phyloP scores from a whole-genome alignment of 2,113 vertebrate genomes.

The Circaetus gallicus region DNA sequence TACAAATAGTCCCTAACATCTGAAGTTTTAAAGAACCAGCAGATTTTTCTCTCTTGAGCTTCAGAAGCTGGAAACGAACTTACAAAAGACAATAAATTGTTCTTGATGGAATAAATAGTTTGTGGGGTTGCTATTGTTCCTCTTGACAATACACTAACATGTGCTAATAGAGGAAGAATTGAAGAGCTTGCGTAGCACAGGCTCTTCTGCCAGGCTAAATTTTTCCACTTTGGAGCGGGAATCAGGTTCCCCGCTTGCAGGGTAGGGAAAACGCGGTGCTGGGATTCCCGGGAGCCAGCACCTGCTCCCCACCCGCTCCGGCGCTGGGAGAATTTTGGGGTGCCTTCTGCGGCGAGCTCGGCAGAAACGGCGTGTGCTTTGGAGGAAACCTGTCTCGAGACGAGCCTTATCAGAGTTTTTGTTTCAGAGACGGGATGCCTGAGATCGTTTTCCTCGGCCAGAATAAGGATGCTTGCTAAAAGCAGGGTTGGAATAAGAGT shows the following conservation, averaged over 20 bases:
- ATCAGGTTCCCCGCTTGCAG: constrained; percentile 5
- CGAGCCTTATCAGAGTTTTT: neutral
- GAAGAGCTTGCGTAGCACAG: constrained; percentile 49
- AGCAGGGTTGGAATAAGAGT: neutral
- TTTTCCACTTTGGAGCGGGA: constrained; percentile 40
- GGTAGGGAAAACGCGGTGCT: neutral
- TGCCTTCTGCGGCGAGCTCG: neutral
- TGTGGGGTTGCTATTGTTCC: constrained; percentile 59
- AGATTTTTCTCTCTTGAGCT: constrained; percentile 56
- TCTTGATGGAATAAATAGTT: constrained; percentile 66
- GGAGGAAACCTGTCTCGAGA: neutral
- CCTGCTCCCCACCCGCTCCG: neutral
- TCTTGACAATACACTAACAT: constrained; percentile 59
- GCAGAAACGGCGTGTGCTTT: neutral
- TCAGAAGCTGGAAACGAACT: constrained; percentile 61
- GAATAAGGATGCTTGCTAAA: neutral
- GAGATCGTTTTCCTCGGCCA: neutral
- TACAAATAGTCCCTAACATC: constrained; percentile 66
- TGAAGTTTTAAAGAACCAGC: constrained; percentile 65
- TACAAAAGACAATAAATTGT: constrained; percentile 66
- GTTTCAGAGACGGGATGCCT: neutral
- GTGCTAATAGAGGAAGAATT: constrained; percentile 64
- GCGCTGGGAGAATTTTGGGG: neutral
- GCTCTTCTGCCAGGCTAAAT: constrained; percentile 47
- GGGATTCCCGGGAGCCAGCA: neutral